A percentile compares a stretch with the other conserved stretches of the same genome.
phyloP scores from a whole-genome alignment of 2,113 vertebrate genomes.

The Tragelaphus strepsiceros region DNA sequence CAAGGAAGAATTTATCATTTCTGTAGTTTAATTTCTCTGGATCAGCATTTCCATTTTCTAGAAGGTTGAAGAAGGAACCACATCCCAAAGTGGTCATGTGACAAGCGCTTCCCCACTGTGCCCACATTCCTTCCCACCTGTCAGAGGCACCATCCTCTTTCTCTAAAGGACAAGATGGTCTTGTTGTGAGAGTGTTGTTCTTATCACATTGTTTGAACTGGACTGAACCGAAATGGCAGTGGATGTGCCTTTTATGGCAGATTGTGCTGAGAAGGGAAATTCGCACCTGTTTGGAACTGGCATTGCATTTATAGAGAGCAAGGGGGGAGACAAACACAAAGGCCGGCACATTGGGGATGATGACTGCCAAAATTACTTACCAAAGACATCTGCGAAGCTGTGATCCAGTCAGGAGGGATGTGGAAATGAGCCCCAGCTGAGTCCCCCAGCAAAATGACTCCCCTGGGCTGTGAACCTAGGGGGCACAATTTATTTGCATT shows the following conservation, averaged over 20 bases:
- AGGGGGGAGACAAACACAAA: not conserved
- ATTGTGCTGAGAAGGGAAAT: constrained; percentile 54
- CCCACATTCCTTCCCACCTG: not conserved
- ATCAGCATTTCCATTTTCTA: not conserved
- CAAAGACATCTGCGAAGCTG: constrained; percentile 76
- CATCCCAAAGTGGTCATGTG: too few relatives aligned
- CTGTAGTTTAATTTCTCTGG: not conserved
- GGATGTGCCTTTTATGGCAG: not conserved
- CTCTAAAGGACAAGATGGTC: not conserved
- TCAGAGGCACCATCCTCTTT: not conserved
- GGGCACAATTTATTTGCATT: constrained; percentile 43
- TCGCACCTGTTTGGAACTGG: constrained; percentile 43
- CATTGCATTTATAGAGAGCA: not conserved
- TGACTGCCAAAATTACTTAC: constrained; percentile 69
- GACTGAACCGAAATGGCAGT: not conserved
- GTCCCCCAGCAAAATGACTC: constrained; percentile 82
- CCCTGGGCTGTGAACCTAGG: constrained; percentile 78
- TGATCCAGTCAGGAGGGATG: constrained; percentile 83
- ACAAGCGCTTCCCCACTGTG: not conserved
- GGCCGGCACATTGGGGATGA: not conserved
- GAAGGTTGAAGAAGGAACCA: not conserved
- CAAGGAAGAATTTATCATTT: not conserved
- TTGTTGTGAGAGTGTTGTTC: not conserved
- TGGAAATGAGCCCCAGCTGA: constrained; percentile 83
- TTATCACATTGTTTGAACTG: not conserved